Conservation (phyloP, 2,797 vertebrate genomes). For the Babyrousa celebensis region DNA sequence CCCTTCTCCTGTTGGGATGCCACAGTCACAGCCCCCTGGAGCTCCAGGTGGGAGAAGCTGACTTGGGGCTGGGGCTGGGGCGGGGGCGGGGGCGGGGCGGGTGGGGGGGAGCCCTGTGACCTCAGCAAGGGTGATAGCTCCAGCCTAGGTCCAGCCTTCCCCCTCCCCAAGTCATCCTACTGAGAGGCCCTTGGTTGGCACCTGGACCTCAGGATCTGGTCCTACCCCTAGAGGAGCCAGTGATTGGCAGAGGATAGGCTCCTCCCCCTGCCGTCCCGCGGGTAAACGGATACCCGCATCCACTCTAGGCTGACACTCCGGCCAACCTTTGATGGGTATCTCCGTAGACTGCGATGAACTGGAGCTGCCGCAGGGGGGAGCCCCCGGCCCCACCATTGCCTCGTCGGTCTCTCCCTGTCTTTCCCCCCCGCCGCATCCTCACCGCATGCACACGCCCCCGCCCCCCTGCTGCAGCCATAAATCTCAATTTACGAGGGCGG, state of each 20-base stretch:
- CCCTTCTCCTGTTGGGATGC: background rate
- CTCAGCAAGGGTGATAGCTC: slow-evolving; percentile 29
- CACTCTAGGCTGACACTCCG: slow-evolving; percentile 83
- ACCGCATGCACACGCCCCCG: slow-evolving; percentile 88
- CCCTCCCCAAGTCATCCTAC: background rate
- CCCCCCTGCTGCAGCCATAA: slow-evolving; percentile 92
- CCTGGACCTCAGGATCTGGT: background rate
- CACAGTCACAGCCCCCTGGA: background rate
- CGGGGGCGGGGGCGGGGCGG: too few species aligned
- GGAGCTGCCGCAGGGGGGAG: slow-evolving; percentile 89
- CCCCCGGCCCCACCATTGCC: slow-evolving; percentile 80
- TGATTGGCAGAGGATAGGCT: slow-evolving; percentile 43
- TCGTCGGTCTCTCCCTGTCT: slow-evolving; percentile 82
- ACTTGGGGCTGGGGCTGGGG: background rate
- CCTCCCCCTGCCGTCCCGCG: slow-evolving; percentile 69
- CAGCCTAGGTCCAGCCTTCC: slow-evolving; percentile 69
- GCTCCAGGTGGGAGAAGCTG: slow-evolving; percentile 57
- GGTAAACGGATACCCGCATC: slow-evolving; percentile 84
- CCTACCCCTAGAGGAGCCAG: background rate
- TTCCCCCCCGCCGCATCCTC: slow-evolving; percentile 83
- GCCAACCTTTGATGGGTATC: slow-evolving; percentile 91
- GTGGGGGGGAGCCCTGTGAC: background rate
- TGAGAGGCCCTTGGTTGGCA: slow-evolving; percentile 9
- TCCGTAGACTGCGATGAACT: slow-evolving; percentile 91
- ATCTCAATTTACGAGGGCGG: slow-evolving; percentile 94